These are phyloP conservation scores for Leucopsar rothschildi DNA, from an alignment of 2,113 vertebrate species.

Conservation along the genomic window DNA sequence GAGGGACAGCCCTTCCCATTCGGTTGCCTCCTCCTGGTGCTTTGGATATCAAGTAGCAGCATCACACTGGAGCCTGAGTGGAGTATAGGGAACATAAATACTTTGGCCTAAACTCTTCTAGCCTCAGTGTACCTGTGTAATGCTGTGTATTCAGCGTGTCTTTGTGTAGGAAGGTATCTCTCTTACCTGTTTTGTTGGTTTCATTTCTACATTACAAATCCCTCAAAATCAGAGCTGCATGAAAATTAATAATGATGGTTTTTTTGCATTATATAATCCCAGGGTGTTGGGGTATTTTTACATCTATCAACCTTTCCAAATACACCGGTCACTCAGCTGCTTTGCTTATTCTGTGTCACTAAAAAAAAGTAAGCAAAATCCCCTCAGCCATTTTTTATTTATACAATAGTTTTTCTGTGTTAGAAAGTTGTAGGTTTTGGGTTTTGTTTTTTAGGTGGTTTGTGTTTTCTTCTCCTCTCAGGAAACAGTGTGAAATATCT, in stretches of 20 bases:
- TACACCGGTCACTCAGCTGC: background rate
- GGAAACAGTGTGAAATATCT: background rate
- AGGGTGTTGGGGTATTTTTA: background rate
- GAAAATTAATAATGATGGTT: background rate
- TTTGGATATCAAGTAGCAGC: background rate
- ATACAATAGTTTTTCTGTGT: background rate
- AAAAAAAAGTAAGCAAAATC: background rate
- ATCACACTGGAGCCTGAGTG: accelerated
- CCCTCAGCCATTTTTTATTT: background rate
- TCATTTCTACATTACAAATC: background rate
- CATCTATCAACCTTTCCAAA: background rate
- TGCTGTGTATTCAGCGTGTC: background rate
- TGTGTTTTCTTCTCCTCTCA: background rate
- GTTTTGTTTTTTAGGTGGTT: background rate
- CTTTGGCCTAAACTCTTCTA: background rate
- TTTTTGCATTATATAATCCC: background rate
- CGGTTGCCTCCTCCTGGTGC: background rate
- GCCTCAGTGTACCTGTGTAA: background rate
- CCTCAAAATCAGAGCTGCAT: background rate
- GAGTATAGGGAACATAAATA: background rate
- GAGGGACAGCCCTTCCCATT: background rate
- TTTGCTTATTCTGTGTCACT: background rate
- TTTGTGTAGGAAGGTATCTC: background rate
- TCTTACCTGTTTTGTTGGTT: background rate
- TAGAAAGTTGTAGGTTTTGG: background rate